phyloP scores from a whole-genome alignment of 2,888 invertebrate genomes.

The Drosophila mettleri region DNA sequence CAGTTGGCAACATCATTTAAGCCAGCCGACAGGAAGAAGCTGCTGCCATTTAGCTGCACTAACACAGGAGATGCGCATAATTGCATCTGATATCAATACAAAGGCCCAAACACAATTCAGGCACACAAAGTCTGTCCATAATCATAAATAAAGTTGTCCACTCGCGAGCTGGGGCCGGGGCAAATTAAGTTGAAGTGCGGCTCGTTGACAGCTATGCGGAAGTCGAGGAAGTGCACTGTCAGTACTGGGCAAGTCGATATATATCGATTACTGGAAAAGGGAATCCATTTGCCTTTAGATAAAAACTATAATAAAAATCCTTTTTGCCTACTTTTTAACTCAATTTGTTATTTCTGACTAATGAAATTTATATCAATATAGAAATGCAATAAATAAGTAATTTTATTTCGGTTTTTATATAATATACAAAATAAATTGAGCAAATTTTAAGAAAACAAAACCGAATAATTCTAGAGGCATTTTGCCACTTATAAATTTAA shows the following conservation, averaged over 20 bases:
- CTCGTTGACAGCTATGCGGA: neutral
- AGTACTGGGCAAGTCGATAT: neutral
- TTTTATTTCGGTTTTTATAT: too few relatives aligned
- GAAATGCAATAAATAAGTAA: too few relatives aligned
- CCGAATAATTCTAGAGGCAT: too few relatives aligned
- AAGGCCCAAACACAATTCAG: conserved; percentile 7
- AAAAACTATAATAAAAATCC: too few relatives aligned
- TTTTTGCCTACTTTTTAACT: too few relatives aligned
- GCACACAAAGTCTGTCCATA: neutral
- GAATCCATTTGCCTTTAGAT: too few relatives aligned
- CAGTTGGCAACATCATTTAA: conserved; percentile 66
- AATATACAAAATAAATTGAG: too few relatives aligned
- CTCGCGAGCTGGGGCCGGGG: neutral
- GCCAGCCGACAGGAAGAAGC: conserved; percentile 76
- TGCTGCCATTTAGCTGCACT: conserved; percentile 72
- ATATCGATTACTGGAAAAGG: neutral
- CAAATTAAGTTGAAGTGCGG: neutral
- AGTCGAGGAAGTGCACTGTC: neutral
- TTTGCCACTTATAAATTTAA: too few relatives aligned
- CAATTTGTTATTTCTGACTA: too few relatives aligned
- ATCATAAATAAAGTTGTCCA: neutral
- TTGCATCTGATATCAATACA: conserved; percentile 67
- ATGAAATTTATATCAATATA: too few relatives aligned
- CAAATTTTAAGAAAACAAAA: too few relatives aligned
- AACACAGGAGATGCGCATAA: conserved; percentile 76